Conservation (phyloP, 1,140 invertebrate species). For the Watersipora subatra region DNA sequence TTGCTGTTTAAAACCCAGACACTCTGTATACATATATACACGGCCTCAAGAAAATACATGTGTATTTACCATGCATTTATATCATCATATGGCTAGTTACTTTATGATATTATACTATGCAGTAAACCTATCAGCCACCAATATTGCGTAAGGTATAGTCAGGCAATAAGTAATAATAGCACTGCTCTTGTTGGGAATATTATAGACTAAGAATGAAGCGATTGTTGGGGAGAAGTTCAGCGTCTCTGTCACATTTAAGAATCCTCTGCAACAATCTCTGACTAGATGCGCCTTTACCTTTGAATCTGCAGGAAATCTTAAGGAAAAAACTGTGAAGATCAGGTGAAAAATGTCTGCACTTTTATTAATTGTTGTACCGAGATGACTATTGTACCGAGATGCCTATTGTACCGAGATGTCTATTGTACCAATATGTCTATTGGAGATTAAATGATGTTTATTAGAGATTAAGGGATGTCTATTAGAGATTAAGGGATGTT, state of each 20-base stretch:
- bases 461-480: no score
- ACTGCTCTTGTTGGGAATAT: neutral
- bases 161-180: neutral
- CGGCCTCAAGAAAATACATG: neutral
- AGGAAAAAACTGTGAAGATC: no score
- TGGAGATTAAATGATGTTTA: no score
- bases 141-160: no score
- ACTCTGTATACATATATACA: no score
- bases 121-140: neutral
- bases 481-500: no score
- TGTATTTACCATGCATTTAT: neutral
- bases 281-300: slow-evolving; percentile 61
- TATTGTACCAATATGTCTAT: no score
- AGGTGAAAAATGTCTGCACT: no score
- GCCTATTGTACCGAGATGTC: no score
- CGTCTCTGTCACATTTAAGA: slow-evolving; percentile 58
- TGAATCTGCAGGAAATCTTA: slow-evolving; percentile 55
- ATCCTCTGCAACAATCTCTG: slow-evolving; percentile 62
- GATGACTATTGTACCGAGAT: no score
- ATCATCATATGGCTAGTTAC: neutral
- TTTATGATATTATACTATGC: neutral
- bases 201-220: slow-evolving; percentile 44
- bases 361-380: no score
- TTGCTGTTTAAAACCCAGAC: no score
- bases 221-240: slow-evolving; percentile 50